phyloP scores from a whole-genome alignment of 1,140 invertebrate species.

The Drosophila auraria region DNA sequence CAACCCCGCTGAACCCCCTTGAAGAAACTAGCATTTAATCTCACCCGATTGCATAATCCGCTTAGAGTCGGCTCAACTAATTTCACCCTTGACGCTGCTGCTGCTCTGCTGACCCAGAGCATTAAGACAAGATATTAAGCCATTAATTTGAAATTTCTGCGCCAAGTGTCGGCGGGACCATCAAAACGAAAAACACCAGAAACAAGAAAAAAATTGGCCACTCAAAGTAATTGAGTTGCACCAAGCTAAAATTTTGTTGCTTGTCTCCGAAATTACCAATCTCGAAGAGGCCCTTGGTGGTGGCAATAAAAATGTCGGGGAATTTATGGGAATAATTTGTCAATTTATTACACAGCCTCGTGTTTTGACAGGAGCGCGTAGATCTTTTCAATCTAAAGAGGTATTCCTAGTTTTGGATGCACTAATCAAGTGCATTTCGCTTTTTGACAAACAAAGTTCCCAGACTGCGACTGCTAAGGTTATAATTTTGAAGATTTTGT shows the following conservation, averaged over 20 bases:
- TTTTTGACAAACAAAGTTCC: constrained; percentile 20
- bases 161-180: constrained; percentile 50
- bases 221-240: constrained; percentile 72
- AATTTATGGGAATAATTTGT: constrained; percentile 75
- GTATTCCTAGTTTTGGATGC: constrained; percentile 40
- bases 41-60: constrained; percentile 49
- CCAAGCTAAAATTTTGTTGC: constrained; percentile 31
- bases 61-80: constrained; percentile 8
- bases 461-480: neutral
- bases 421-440: constrained; percentile 61
- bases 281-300: constrained; percentile 18
- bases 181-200: constrained; percentile 8
- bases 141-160: constrained; percentile 64
- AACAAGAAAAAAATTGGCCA: constrained; percentile 64
- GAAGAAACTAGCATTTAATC: constrained; percentile 26
- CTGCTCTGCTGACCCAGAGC: constrained; percentile 40
- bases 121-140: constrained; percentile 61
- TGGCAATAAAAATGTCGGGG: constrained; percentile 69
- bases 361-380: constrained; percentile 73
- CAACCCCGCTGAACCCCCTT: constrained; percentile 1
- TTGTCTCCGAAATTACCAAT: constrained; percentile 33
- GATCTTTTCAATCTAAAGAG: constrained; percentile 59
- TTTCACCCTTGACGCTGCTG: constrained; percentile 30
- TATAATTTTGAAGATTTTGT: constrained; percentile 18
- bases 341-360: constrained; percentile 52